These are phyloP conservation scores for Anas flavirostris DNA, from an alignment of 2,797 vertebrate genomes.

Conservation along the genomic window DNA sequence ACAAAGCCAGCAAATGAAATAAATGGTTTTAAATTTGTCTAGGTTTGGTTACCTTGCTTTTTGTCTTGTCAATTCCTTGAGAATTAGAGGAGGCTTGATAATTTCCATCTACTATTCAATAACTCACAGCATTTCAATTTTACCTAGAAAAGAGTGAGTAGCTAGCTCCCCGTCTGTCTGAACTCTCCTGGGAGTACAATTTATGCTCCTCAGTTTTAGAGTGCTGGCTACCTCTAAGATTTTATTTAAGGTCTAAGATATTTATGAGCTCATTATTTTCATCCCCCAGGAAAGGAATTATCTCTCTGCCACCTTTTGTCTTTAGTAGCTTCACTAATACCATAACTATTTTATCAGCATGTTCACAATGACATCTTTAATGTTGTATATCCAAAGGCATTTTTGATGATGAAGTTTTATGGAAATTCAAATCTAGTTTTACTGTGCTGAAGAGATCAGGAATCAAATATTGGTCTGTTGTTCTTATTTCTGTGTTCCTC, in stretches of 20 bases:
- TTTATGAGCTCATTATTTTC: conserved; percentile 72
- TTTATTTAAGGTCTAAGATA: background rate
- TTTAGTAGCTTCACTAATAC: conserved; percentile 43
- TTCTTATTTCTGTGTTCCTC: background rate
- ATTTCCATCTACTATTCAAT: conserved; percentile 38
- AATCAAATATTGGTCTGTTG: conserved; percentile 4
- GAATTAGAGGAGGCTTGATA: conserved; percentile 6
- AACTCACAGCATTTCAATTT: conserved; percentile 56
- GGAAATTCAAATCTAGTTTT: conserved; percentile 31
- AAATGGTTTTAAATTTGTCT: background rate
- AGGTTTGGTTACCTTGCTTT: background rate
- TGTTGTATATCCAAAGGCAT: background rate
- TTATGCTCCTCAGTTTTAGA: conserved; percentile 52
- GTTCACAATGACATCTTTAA: conserved; percentile 18
- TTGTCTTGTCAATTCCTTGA: background rate
- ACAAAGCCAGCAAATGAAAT: background rate
- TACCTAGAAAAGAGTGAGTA: conserved; percentile 40
- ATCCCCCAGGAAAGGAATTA: conserved; percentile 32
- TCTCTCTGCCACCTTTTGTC: conserved; percentile 29
- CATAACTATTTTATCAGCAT: conserved; percentile 46
- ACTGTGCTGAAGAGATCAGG: background rate
- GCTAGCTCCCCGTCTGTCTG: conserved; percentile 33
- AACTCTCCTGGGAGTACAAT: conserved; percentile 44
- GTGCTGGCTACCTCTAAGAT: conserved; percentile 39
- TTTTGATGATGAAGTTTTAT: conserved; percentile 16